Evolutionary conservation across 2,888 invertebrate species (phyloP).

Genomic region (Noctua pronuba): DNA sequence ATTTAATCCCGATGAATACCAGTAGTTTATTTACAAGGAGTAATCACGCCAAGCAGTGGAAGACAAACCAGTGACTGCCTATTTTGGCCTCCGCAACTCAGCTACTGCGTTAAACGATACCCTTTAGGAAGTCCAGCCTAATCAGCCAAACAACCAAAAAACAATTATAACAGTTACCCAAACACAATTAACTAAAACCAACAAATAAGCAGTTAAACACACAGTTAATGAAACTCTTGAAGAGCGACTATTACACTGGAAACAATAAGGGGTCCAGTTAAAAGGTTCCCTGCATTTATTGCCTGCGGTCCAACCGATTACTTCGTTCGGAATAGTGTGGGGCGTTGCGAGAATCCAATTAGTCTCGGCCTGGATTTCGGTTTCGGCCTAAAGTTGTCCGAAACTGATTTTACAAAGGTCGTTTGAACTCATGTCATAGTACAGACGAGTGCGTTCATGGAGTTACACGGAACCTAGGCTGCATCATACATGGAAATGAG

Average conservation of each 20-base stretch:
- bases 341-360: conserved; percentile 14
- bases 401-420: conserved; percentile 21
- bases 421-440: conserved; percentile 5
- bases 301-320: conserved; percentile 33
- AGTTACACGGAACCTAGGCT: not conserved
- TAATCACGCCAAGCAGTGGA: not conserved
- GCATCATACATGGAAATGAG: conserved; percentile 8
- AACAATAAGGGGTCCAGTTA: conserved; percentile 54
- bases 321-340: conserved; percentile 25
- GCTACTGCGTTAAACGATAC: not conserved
- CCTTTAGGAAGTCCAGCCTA: not conserved
- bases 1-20: not conserved
- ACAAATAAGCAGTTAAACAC: conserved; percentile 14
- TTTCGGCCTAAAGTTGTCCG: conserved; percentile 18
- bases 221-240: conserved; percentile 40
- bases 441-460: not conserved
- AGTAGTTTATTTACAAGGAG: not conserved
- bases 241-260: conserved; percentile 19
- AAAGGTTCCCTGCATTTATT: conserved; percentile 67
- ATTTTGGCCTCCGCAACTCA: not conserved
- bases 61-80: not conserved
- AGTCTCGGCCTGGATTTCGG: conserved; percentile 4
- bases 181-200: not conserved
- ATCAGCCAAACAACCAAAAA: not conserved
- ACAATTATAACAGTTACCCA: not conserved